Conservation (phyloP, 2,113 vertebrate species). For the Megaceryle maxima region DNA sequence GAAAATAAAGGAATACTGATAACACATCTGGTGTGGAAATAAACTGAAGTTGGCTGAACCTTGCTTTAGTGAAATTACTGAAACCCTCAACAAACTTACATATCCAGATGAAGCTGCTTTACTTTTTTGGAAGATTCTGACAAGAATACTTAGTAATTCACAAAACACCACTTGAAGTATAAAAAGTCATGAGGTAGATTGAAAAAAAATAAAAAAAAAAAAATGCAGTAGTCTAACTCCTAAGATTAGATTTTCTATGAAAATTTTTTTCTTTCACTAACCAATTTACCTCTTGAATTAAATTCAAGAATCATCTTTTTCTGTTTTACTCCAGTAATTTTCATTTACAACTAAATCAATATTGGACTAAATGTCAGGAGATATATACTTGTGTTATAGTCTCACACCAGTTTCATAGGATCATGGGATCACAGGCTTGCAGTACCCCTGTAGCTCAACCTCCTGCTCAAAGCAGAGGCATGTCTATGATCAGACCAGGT, state of each 20-base stretch:
- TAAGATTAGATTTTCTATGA: not conserved
- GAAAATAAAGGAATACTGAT: slow-evolving; percentile 50
- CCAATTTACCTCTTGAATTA: not conserved
- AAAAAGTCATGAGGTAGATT: not conserved
- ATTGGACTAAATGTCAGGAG: not conserved
- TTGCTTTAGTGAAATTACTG: slow-evolving; percentile 52
- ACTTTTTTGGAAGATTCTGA: slow-evolving; percentile 29
- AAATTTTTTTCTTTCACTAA: rapidly evolving
- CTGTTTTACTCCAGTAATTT: not conserved
- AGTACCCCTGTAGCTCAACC: not conserved
- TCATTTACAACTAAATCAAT: not conserved
- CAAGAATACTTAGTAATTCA: slow-evolving; percentile 11
- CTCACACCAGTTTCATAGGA: not conserved
- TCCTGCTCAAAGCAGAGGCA: not conserved
- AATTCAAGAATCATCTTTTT: not conserved
- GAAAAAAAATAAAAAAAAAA: not conserved
- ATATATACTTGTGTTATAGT: not conserved
- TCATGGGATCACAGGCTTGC: not conserved
- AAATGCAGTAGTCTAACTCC: not conserved
- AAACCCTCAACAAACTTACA: slow-evolving; percentile 38
- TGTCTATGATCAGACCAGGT: not conserved
- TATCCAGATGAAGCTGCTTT: slow-evolving; percentile 47
- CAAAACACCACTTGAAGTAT: not conserved
- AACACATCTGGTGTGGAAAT: slow-evolving; percentile 46
- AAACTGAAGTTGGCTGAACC: slow-evolving; percentile 53